Conservation (phyloP, 2,888 invertebrate genomes). For the Ornithoptera priamus region DNA sequence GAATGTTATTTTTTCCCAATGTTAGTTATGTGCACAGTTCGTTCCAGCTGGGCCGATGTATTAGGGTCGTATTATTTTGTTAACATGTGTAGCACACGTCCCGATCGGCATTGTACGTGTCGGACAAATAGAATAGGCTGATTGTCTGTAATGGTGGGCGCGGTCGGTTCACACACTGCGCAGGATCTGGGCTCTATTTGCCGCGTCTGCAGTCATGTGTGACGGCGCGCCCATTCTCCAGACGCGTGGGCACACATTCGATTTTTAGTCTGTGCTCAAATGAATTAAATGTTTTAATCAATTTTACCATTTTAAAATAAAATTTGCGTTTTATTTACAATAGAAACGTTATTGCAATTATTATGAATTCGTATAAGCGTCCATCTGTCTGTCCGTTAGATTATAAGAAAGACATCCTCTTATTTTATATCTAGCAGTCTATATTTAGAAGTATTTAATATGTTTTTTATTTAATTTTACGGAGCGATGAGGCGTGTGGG, state of each 20-base stretch:
- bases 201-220: constrained; percentile 63
- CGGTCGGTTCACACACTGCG: constrained; percentile 61
- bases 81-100: constrained; percentile 16
- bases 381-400: too few relatives aligned
- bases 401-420: too few relatives aligned
- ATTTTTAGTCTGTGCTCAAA: constrained; percentile 2
- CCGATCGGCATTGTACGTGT: constrained; percentile 23
- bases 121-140: constrained; percentile 39
- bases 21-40: not conserved
- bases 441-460: too few relatives aligned
- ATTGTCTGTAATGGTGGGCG: constrained; percentile 53
- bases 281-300: constrained; percentile 3
- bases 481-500: too few relatives aligned
- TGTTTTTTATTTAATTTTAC: too few relatives aligned
- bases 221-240: constrained; percentile 60
- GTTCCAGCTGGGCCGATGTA: not conserved
- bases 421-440: too few relatives aligned
- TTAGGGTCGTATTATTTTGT: not conserved
- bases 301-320: constrained; percentile 10
- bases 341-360: too few relatives aligned
- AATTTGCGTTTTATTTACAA: too few relatives aligned
- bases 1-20: not conserved
- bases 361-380: too few relatives aligned
- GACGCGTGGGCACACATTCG: constrained; percentile 14
- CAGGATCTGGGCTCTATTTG: constrained; percentile 79